Evolutionary conservation across 2,797 vertebrate species (phyloP).

Genomic region (Sciurus vulgaris): DNA sequence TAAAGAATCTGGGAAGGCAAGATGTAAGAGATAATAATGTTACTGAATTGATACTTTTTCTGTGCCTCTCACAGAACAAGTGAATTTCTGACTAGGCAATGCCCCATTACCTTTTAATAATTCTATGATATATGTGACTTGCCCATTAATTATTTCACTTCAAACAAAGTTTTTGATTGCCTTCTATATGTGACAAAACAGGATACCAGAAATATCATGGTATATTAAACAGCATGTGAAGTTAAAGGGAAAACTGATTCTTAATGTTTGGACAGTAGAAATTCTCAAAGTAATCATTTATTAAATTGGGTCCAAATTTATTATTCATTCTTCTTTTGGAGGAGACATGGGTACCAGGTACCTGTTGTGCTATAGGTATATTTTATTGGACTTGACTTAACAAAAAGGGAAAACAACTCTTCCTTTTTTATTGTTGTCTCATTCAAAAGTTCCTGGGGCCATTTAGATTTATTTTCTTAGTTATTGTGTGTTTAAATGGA

Average conservation of each 20-base stretch:
- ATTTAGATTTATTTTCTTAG: conserved; percentile 49
- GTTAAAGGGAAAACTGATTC: conserved; percentile 63
- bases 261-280: conserved; percentile 59
- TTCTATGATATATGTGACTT: conserved; percentile 50
- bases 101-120: background rate
- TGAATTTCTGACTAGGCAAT: conserved; percentile 42
- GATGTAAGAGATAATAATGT: background rate
- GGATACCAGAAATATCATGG: conserved; percentile 41
- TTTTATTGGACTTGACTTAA: background rate
- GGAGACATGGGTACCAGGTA: conserved; percentile 27
- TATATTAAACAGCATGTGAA: conserved; percentile 62
- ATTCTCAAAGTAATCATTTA: conserved; percentile 64
- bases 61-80: conserved; percentile 38
- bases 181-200: conserved; percentile 45
- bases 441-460: conserved; percentile 44
- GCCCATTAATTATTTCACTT: conserved; percentile 53
- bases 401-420: conserved; percentile 31
- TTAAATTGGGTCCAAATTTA: conserved; percentile 57
- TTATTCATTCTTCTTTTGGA: conserved; percentile 45
- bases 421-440: conserved; percentile 37
- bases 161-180: conserved; percentile 46
- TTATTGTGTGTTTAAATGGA: background rate
- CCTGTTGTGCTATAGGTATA: background rate
- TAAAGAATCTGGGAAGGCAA: background rate
- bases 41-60: background rate